Base-by-base conservation (phyloP, 2,797 vertebrate species). In the Heterohyrax brucei region DNA sequence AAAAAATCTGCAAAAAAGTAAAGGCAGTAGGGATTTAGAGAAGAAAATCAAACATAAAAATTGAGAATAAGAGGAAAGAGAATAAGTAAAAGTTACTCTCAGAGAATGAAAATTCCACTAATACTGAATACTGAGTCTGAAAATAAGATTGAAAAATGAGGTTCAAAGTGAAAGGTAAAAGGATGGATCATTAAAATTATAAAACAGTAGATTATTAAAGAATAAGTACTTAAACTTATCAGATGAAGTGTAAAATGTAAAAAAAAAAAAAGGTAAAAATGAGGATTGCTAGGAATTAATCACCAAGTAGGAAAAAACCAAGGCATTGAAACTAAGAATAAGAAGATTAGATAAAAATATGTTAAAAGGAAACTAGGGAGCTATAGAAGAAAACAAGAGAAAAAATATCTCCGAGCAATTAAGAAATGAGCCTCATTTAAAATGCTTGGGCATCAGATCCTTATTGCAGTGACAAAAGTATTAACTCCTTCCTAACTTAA, bases 311-410 rank as follows among this genome's bases (percentile, higher is more conserved):
- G 56, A 85, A 96, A 95, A 96, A 94, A 95, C 92, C 92, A 95
- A 97, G 91, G 39, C 91, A 95, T 93, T 95, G 86, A 96, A 96
- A 97, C 91, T 95, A 95, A 97, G 95, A 95, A 73, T 95, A 96
- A 95, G 80, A 91, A 22, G 76, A 82, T 93, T 96, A 95, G 48
- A 59, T 7, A 3, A 70, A 94, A 93, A 75, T 92, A 97, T 61
- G 21, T 84, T 91, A 83, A 91, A 61, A 85, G 81, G 87, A 96
- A 89, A 89, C 93, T 92, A 96, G 70, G 70, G 39, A 79, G 59
- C 19, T 86, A 59, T 10, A 26, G 39, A 97, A 86, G 78, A 96
- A 95, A 89, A 91, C 66, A 80, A 33, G 24, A 78, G 56, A 97
- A 88, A 33, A 13, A 78, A 24, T 12, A 8, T 56, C 53, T 95